Evolutionary conservation across 2,888 invertebrate genomes (phyloP).

Genomic region (Aphidius colemani): DNA sequence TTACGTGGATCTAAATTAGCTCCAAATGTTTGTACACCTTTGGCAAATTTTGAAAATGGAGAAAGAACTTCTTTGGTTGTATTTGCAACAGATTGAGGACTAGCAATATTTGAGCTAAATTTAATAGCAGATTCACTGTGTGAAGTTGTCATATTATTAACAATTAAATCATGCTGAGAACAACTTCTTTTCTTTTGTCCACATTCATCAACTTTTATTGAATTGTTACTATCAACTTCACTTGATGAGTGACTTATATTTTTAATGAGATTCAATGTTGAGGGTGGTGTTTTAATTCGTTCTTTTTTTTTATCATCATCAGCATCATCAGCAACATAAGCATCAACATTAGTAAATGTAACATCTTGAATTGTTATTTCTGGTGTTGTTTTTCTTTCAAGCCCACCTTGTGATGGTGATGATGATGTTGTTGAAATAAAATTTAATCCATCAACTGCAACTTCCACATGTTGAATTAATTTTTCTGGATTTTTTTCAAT

Average conservation of each 20-base stretch:
- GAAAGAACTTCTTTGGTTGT: constrained; percentile 72
- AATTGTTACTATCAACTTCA: constrained; percentile 62
- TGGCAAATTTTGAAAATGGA: constrained; percentile 82
- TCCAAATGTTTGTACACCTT: constrained; percentile 83
- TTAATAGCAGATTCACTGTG: constrained; percentile 81
- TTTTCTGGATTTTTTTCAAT: constrained; percentile 46
- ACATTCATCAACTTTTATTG: constrained; percentile 33
- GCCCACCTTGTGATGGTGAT: constrained; percentile 23
- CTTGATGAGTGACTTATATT: constrained; percentile 75
- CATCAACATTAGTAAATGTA: too few species aligned
- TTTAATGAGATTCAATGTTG: constrained; percentile 64
- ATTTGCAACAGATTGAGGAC: constrained; percentile 66
- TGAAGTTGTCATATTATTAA: constrained; percentile 73
- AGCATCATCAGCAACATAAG: constrained; percentile 30
- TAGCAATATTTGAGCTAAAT: constrained; percentile 66
- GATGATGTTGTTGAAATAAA: constrained; percentile 29
- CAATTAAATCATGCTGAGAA: constrained; percentile 70
- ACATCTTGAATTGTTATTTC: constrained; percentile 64
- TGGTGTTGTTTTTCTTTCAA: constrained; percentile 63
- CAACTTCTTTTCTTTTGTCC: constrained; percentile 62
- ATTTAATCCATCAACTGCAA: constrained; percentile 33
- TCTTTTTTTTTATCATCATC: constrained; percentile 37
- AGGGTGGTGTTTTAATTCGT: constrained; percentile 63
- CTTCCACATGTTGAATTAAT: constrained; percentile 22
- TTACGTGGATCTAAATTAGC: constrained; percentile 86